A percentile compares a stretch with the other conserved stretches of the same genome.
phyloP scores from a whole-genome alignment of 2,888 invertebrate genomes.

The Rhodophaea formosa region DNA sequence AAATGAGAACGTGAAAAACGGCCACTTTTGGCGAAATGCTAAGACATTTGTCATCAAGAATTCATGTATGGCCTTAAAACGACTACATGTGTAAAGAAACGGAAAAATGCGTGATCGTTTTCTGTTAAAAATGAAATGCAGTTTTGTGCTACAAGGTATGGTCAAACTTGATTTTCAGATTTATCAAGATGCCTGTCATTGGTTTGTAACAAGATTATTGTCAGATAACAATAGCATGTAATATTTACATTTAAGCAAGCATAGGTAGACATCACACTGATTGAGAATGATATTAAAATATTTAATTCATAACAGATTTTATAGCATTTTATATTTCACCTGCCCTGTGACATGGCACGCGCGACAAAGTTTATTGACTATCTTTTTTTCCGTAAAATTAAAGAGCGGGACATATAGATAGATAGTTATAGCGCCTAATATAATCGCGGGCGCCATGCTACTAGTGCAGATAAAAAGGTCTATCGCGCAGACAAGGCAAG shows the following conservation, averaged over 20 bases:
- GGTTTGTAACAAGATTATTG: constrained; percentile 13
- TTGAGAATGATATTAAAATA: constrained; percentile 3
- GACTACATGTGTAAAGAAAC: no score
- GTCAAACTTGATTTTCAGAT: neutral
- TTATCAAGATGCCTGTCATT: neutral
- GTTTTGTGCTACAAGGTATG: constrained; percentile 11
- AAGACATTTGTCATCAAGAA: no score
- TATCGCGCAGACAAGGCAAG: constrained; percentile 56
- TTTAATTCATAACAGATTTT: constrained; percentile 18
- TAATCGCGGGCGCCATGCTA: no score
- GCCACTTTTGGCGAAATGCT: no score
- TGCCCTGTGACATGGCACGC: no score
- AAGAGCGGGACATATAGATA: no score
- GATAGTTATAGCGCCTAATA: no score
- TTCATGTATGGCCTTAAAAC: no score
- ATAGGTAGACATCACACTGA: neutral
- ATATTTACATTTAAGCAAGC: constrained; percentile 11
- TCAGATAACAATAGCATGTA: constrained; percentile 16
- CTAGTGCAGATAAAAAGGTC: constrained; percentile 24
- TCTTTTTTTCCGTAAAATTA: no score
- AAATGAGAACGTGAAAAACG: no score
- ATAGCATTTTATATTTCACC: constrained; percentile 22
- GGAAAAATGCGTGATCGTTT: no score
- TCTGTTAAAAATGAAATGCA: constrained; percentile 9
- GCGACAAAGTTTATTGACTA: no score